These are phyloP conservation scores for Molossus alvarezi DNA, from an alignment of 2,797 vertebrate species.

Conservation along the genomic window DNA sequence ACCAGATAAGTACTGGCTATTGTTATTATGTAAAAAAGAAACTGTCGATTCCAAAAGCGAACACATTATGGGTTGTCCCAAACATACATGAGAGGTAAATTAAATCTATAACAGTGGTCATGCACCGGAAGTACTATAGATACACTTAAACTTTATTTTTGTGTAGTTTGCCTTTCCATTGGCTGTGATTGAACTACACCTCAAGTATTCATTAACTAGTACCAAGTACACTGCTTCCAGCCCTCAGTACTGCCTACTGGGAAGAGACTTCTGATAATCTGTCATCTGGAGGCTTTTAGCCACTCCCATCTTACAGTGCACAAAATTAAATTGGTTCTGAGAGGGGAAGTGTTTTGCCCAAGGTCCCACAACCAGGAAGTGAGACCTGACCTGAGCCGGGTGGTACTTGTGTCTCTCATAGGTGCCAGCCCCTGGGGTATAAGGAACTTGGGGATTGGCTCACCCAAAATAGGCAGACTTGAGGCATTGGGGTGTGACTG, in stretches of 20 bases:
- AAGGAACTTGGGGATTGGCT: not conserved
- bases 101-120: not conserved
- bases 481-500: not conserved
- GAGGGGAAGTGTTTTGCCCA: constrained; percentile 47
- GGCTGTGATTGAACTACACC: not conserved
- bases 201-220: not conserved
- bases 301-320: not conserved
- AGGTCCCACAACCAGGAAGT: constrained; percentile 33
- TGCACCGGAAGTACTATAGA: not conserved
- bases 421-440: not conserved
- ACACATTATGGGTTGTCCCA: not conserved
- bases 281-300: not conserved
- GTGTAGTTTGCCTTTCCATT: not conserved
- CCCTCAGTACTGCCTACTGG: not conserved
- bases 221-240: not conserved
- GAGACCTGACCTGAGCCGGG: not conserved
- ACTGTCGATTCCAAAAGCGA: not conserved
- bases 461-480: not conserved
- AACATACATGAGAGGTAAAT: not conserved
- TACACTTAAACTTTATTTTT: not conserved
- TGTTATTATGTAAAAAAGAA: not conserved
- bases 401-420: not conserved
- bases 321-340: not conserved
- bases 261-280: not conserved
- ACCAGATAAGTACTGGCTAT: not conserved